Evolutionary conservation across 2,113 vertebrate genomes (phyloP).

Genomic region (Notiomystis cincta): DNA sequence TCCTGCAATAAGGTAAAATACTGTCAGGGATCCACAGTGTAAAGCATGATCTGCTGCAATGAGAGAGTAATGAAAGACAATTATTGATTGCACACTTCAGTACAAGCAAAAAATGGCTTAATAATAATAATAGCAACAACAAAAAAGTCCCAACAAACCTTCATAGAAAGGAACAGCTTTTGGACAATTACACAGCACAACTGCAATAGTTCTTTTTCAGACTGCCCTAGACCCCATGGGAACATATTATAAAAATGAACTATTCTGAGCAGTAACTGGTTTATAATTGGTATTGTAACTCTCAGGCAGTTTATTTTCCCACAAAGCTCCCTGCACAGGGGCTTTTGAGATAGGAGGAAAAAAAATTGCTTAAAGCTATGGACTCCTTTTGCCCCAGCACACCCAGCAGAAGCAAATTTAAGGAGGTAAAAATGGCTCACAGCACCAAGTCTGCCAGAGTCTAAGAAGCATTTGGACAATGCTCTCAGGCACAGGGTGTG

Average conservation of each 20-base stretch:
- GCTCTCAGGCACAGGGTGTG: background rate
- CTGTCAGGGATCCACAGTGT: background rate
- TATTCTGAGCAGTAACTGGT: background rate
- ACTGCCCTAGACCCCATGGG: background rate
- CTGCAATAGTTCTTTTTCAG: background rate
- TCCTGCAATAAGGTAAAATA: constrained; percentile 71
- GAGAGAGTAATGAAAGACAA: background rate
- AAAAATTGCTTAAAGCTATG: background rate
- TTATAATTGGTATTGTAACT: background rate
- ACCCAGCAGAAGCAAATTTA: background rate
- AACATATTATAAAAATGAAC: background rate
- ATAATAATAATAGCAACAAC: background rate
- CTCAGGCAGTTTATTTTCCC: background rate
- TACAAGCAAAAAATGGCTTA: background rate
- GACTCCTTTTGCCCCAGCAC: background rate
- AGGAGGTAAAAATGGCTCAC: background rate
- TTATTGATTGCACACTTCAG: background rate
- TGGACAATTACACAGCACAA: background rate
- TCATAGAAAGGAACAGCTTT: background rate
- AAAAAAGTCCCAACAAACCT: background rate
- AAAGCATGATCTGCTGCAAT: background rate
- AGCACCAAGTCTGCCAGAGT: background rate
- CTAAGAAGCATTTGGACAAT: background rate
- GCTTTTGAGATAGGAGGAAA: background rate
- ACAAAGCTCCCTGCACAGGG: background rate